These are phyloP conservation scores for Scaptomyza hsui DNA, from an alignment of 1,140 invertebrate genomes.

Conservation along the genomic window DNA sequence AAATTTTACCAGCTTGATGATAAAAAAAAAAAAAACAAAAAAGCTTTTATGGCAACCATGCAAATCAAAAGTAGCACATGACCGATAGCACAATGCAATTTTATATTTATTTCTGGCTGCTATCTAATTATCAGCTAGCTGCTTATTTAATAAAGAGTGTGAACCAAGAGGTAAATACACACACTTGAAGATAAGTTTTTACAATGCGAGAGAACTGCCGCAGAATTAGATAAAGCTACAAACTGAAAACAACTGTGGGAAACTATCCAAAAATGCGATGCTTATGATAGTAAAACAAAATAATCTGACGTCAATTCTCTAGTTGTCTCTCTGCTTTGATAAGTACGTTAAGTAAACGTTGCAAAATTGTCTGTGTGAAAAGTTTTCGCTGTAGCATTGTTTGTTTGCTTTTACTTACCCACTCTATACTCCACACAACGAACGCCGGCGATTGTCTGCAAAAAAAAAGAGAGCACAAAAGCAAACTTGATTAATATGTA, in stretches of 20 bases:
- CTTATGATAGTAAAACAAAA: conserved; percentile 31
- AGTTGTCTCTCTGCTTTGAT: neutral
- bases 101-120: conserved; percentile 18
- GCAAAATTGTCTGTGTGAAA: conserved; percentile 37
- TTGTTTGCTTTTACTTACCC: conserved; percentile 38
- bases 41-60: conserved; percentile 23
- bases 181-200: conserved; percentile 16
- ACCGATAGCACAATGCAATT: conserved; percentile 48
- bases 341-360: conserved; percentile 23
- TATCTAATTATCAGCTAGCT: conserved; percentile 45
- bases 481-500: conserved; percentile 76
- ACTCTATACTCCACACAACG: conserved; percentile 23
- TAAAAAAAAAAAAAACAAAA: conserved; percentile 17
- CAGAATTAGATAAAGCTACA: neutral
- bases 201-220: conserved; percentile 7
- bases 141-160: conserved; percentile 57
- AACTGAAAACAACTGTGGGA: conserved; percentile 18
- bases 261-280: conserved; percentile 20
- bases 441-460: conserved; percentile 37
- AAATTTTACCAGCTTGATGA: conserved; percentile 20
- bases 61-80: conserved; percentile 48
- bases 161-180: conserved; percentile 40
- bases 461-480: conserved; percentile 55
- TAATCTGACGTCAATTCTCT: conserved; percentile 37
- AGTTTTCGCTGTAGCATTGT: conserved; percentile 45